Base-by-base conservation (phyloP, 2,113 vertebrate species). In the Indicator maculatus region DNA sequence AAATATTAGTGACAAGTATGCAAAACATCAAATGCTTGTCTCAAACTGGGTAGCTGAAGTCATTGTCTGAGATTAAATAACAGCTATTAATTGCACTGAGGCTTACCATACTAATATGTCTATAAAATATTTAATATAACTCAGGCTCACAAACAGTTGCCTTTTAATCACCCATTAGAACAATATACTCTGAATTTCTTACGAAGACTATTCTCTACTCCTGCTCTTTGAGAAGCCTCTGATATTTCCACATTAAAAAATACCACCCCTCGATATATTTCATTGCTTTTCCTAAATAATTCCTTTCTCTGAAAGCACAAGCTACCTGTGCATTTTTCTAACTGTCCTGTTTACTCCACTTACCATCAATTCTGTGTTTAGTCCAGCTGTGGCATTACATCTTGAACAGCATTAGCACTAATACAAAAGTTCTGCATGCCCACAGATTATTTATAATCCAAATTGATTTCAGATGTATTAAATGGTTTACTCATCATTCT, bases 401-500 rank as follows among this genome's bases (percentile, higher is more conserved):
- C 70, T 64, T 83, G 52, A 74, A 65, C 33, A 87, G 64, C 26
- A 73, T 76, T 89, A 72, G 39, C 33, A n/a, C 24, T 81, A 86
- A 83, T 60, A 47, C 60, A 67, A 55, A 71, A 69, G 27, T 58
- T 83, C 39, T 83, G 59, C 77, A 87, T 70, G 36, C 50, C 82
- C 60, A 39, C 45, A 89, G 87, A 74, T 86, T 89, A 38, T 31
- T 71, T 83, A 45, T 17, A 91, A 78, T 78, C 44, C n/a, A 64
- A 78, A 91, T 50, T 85, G 47, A 93, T 90, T 93, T 90, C 41
- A n/a, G 27, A 23, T 71, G 53, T 50, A 86, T 91, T 92, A 86
- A 82, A 83, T 36, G 71, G 60, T 83, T 52, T 65, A 74, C 61
- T 71, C 52, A 52, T 77, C 81, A 50, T 72, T 71, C 44, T 70